Conservation (phyloP, 2,113 vertebrate genomes). For the Lichenostomus cassidix region DNA sequence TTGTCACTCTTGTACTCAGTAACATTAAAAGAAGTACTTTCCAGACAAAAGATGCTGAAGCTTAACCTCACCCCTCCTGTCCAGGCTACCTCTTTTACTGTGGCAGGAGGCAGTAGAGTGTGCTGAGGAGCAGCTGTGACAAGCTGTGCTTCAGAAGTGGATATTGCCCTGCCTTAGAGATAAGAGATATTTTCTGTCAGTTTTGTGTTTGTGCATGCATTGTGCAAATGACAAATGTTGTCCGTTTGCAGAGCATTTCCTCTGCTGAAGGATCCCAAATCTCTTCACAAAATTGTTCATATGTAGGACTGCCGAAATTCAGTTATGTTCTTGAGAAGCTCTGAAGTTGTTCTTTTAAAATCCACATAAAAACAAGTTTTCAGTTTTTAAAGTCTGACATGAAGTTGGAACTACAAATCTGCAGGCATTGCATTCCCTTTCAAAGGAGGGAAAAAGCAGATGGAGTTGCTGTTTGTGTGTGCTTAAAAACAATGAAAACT, state of each 20-base stretch:
- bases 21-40: background rate
- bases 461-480: background rate
- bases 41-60: background rate
- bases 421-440: background rate
- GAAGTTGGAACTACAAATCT: slow-evolving; percentile 30
- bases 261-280: background rate
- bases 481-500: slow-evolving; percentile 26
- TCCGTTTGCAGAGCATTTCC: background rate
- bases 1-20: background rate
- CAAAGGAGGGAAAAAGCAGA: slow-evolving; percentile 7
- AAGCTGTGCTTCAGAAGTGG: background rate
- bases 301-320: background rate
- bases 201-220: background rate
- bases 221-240: background rate
- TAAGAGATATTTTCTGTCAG: background rate
- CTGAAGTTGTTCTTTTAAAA: background rate
- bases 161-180: background rate
- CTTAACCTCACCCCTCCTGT: background rate
- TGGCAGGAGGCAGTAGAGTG: background rate
- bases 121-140: background rate
- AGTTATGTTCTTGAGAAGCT: background rate
- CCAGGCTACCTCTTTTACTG: background rate
- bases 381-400: background rate
- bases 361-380: background rate
- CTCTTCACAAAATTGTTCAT: background rate